Conservation (phyloP, 2,888 invertebrate species). For the Lycophotia porphyrea region DNA sequence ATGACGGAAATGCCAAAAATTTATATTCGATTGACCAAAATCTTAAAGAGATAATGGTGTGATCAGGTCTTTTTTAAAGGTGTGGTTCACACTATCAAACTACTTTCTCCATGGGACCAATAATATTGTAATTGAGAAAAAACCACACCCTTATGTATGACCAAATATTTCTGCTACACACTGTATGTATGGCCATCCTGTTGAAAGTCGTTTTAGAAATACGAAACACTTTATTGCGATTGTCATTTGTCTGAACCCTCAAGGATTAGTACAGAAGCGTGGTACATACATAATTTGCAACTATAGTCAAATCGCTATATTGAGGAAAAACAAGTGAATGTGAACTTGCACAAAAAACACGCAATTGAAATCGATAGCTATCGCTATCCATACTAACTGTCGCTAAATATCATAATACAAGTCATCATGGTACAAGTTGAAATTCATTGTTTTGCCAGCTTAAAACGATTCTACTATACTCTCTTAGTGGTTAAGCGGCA, state of each 20-base stretch:
- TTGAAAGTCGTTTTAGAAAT: not conserved
- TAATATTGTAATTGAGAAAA: not conserved
- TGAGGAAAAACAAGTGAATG: not conserved
- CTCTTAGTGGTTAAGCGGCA: not conserved
- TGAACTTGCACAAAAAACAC: not conserved
- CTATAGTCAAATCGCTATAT: not conserved
- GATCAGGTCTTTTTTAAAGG: too few species aligned
- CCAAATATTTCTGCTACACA: not conserved
- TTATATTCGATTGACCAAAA: not conserved
- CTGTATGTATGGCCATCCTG: not conserved
- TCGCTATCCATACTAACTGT: too few species aligned
- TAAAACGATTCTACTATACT: not conserved
- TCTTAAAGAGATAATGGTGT: too few species aligned
- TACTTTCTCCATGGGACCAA: not conserved
- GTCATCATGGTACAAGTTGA: not conserved
- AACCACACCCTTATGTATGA: not conserved
- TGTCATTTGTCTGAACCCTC: slow-evolving; percentile 8
- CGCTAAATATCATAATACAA: too few species aligned
- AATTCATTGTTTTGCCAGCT: not conserved
- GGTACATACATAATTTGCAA: slow-evolving; percentile 7
- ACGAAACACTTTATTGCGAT: not conserved
- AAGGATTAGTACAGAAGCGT: slow-evolving; percentile 46
- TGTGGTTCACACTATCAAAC: not conserved
- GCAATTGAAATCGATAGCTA: not conserved
- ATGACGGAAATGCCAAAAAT: not conserved